Evolutionary conservation across 2,113 vertebrate genomes (phyloP).

Genomic region (Colius striatus): DNA sequence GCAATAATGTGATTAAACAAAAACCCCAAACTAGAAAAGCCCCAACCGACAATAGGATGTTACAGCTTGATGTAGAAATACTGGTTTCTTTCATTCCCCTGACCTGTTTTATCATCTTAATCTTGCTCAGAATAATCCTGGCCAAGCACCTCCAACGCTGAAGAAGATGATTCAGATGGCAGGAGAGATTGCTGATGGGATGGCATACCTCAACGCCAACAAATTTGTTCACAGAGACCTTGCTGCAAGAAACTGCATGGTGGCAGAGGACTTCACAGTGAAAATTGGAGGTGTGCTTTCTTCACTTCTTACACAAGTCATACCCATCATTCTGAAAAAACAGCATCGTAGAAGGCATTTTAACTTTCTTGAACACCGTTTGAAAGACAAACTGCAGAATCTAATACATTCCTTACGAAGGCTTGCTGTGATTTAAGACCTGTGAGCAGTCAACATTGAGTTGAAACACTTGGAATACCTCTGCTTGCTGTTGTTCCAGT

Average conservation of each 20-base stretch:
- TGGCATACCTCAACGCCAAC: conserved; percentile 98
- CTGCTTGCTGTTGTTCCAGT: neutral
- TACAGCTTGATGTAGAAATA: neutral
- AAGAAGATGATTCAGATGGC: conserved; percentile 99
- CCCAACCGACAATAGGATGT: neutral
- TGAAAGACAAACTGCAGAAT: neutral
- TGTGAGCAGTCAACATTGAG: neutral
- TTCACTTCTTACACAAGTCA: neutral
- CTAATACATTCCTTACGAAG: neutral
- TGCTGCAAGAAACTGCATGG: conserved; percentile 98
- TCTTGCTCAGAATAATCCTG: conserved; percentile 82
- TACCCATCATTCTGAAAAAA: neutral
- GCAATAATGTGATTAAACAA: neutral
- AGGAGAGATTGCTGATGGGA: conserved; percentile 96
- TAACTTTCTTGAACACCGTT: neutral
- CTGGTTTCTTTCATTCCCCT: neutral
- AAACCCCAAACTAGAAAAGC: neutral
- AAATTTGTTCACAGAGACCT: conserved; percentile 98
- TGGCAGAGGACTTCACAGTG: conserved; percentile 96
- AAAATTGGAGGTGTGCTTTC: conserved; percentile 92
- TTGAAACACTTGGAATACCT: conserved; percentile 30
- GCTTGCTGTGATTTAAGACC: conserved; percentile 4
- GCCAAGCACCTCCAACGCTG: conserved; percentile 87
- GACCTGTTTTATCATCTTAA: neutral
- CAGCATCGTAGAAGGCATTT: neutral